Evolutionary conservation across 2,113 vertebrate genomes (phyloP).

Genomic region (Ariopsis seemanni): DNA sequence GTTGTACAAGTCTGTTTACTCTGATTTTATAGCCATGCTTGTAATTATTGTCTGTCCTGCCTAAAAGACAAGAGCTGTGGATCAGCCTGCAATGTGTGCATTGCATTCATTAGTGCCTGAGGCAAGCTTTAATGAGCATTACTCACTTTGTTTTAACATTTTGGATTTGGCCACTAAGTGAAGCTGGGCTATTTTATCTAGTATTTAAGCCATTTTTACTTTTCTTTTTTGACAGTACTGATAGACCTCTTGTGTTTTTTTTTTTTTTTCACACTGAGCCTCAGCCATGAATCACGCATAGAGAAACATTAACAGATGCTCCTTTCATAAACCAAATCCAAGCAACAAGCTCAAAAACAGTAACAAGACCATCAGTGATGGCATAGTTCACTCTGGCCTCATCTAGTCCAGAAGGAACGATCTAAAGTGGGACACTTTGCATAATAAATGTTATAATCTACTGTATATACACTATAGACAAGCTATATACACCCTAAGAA

Average conservation of each 20-base stretch:
- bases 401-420: too few relatives aligned
- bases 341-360: background rate
- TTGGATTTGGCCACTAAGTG: background rate
- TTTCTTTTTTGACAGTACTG: background rate
- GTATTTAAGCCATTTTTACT: background rate
- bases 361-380: too few relatives aligned
- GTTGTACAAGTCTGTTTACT: constrained; percentile 2
- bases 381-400: too few relatives aligned
- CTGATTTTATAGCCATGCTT: background rate
- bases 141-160: background rate
- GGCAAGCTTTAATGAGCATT: constrained; percentile 3
- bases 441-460: too few relatives aligned
- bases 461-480: too few relatives aligned
- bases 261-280: too few relatives aligned
- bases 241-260: background rate
- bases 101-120: background rate
- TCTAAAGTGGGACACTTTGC: too few relatives aligned
- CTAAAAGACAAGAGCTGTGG: background rate
- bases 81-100: background rate
- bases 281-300: background rate
- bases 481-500: too few relatives aligned
- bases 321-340: background rate
- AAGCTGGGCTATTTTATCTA: background rate
- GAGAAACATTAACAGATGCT: background rate
- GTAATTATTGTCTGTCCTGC: constrained; percentile 4